A percentile compares a stretch with the other conserved stretches of the same genome.
Evolutionary conservation across 1,140 invertebrate species (phyloP).

Genomic region (Drosophila tristis): DNA sequence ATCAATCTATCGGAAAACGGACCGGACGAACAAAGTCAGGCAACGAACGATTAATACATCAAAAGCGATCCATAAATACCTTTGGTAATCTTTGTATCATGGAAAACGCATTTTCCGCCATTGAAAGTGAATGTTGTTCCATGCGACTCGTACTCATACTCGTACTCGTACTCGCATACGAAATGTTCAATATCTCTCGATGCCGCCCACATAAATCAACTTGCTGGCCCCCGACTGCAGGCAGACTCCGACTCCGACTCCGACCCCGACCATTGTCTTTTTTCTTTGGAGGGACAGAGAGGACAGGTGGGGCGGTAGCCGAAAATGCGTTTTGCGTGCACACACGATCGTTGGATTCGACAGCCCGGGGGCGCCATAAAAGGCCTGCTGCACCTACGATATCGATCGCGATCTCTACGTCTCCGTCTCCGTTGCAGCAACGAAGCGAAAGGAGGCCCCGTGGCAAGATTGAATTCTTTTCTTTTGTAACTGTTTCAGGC

Average conservation of each 20-base stretch:
- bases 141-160: constrained; percentile 25
- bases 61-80: constrained; percentile 35
- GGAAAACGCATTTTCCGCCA: constrained; percentile 67
- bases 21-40: constrained; percentile 23
- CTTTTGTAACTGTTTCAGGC: constrained; percentile 67
- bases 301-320: constrained; percentile 50
- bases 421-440: no score
- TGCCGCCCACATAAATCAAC: constrained; percentile 79
- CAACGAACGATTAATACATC: constrained; percentile 42
- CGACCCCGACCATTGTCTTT: constrained; percentile 51
- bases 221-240: constrained; percentile 28
- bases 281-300: not conserved
- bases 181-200: constrained; percentile 31
- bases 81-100: constrained; percentile 34
- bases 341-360: constrained; percentile 51
- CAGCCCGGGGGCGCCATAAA: constrained; percentile 68
- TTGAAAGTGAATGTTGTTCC: constrained; percentile 77
- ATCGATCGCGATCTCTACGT: constrained; percentile 2
- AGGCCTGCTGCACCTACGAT: constrained; percentile 71
- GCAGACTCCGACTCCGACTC: constrained; percentile 29
- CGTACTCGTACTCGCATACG: constrained; percentile 15
- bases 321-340: constrained; percentile 79
- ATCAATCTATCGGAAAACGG: constrained; percentile 46
- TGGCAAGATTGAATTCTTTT: constrained; percentile 71
- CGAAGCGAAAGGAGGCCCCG: constrained; percentile 53